Evolutionary conservation across 2,113 vertebrate species (phyloP).

Genomic region (Burhinus bistriatus): DNA sequence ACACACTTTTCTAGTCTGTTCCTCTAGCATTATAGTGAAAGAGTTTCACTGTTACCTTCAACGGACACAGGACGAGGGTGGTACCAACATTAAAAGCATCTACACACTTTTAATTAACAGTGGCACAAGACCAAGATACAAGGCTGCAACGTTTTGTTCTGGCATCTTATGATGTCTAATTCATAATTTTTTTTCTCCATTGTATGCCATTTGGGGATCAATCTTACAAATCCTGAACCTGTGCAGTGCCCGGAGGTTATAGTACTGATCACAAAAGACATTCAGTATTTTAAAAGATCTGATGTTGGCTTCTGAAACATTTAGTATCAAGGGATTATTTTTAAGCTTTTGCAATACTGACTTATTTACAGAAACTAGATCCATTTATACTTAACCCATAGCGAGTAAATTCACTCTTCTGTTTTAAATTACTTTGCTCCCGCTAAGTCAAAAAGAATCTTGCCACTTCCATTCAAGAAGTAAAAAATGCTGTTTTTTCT

Average conservation of each 20-base stretch:
- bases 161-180: not conserved
- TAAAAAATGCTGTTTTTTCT: not conserved
- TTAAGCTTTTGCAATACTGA: not conserved
- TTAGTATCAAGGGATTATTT: not conserved
- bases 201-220: not conserved
- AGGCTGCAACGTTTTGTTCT: not conserved
- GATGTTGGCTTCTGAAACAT: not conserved
- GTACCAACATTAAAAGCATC: not conserved
- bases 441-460: not conserved
- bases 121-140: not conserved
- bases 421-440: not conserved
- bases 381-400: not conserved
- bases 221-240: not conserved
- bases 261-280: not conserved
- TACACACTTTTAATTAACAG: not conserved
- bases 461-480: not conserved
- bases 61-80: fast-evolving
- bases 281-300: not conserved
- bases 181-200: not conserved
- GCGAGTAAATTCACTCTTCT: not conserved
- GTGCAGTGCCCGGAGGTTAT: not conserved
- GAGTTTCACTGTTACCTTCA: not conserved
- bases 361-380: not conserved
- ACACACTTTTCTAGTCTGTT: not conserved
- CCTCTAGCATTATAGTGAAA: not conserved